Base-by-base conservation (phyloP, 2,797 vertebrate species). In the Semaprochilodus insignis region DNA sequence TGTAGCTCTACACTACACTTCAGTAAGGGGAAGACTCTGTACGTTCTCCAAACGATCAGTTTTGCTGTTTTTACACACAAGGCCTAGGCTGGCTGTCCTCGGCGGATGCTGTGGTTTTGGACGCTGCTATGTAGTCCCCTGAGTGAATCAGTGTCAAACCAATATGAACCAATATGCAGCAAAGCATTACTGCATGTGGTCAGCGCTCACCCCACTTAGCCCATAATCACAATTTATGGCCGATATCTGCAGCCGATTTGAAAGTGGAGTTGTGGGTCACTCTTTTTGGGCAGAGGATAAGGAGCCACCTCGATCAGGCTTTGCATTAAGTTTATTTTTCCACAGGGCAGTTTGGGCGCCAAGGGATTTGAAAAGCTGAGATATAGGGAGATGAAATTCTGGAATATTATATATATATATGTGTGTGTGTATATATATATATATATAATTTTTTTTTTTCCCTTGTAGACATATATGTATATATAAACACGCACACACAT, bases 171-270 rank as follows among this genome's bases (percentile, higher is more conserved):
- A 13, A 48, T 48, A 48, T 70, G 63, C n/a, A 25, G 21, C 17
- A 70, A 77, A 83, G 77, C 82, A 75, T 84, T 77, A 77, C 80
- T 82, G 77, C 75, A 82, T 69, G 59, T 6, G 0, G n/a, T 90
- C 89, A 90, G 88, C 88, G 79, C 7, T 91, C 88, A 88, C 90
- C 76, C 57, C 81, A 79, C 83, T 86, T 83, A 85, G 74, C 85
- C 76, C 69, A 75, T 81, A 82, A 83, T 81, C 77, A 81, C 94
- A 95, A 93, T 96, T 95, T 95, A 95, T 92, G 94, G 93, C 92
- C 94, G 94, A 96, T 94, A 70, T 95, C 94, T 93, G 92, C 92
- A 13, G 59, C 57, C 51, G 31, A 25, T 60, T 48, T 14, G 16
- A 72, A 54, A 16, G 44, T 14, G 19, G 59, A 76, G 74, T 40